These are phyloP conservation scores for Hirtodrosophila alboralis DNA, from an alignment of 2,888 invertebrate genomes.

Conservation along the genomic window DNA sequence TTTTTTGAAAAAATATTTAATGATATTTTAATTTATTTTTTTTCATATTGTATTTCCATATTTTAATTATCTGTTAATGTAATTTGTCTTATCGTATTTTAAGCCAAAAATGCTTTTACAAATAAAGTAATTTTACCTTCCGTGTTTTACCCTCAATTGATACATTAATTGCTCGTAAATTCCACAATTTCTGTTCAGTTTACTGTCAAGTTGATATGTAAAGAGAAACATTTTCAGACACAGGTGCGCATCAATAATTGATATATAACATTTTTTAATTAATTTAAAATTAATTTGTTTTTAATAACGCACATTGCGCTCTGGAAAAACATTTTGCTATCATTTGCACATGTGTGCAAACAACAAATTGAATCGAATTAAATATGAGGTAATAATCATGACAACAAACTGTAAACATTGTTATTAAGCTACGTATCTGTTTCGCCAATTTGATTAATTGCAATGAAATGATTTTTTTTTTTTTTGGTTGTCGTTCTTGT, in stretches of 20 bases:
- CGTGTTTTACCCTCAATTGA: too few species aligned
- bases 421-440: conserved; percentile 48
- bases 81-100: too few species aligned
- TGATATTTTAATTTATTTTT: too few species aligned
- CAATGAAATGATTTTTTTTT: conserved; percentile 32
- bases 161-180: too few species aligned
- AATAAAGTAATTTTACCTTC: too few species aligned
- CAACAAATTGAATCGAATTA: conserved; percentile 60
- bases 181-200: too few species aligned
- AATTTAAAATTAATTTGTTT: conserved; percentile 65
- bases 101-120: too few species aligned
- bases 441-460: conserved; percentile 65
- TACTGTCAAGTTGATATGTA: not conserved
- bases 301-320: conserved; percentile 48
- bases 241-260: not conserved
- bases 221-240: not conserved
- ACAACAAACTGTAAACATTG: conserved; percentile 36
- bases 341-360: conserved; percentile 46
- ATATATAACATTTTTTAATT: conserved; percentile 38
- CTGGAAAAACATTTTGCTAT: conserved; percentile 18
- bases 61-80: too few species aligned
- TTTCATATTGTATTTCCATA: too few species aligned
- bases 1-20: too few species aligned
- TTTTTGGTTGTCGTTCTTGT: too few species aligned
- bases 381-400: conserved; percentile 53